Conservation (phyloP, 2,797 vertebrate genomes). For the Lepus townsendii region DNA sequence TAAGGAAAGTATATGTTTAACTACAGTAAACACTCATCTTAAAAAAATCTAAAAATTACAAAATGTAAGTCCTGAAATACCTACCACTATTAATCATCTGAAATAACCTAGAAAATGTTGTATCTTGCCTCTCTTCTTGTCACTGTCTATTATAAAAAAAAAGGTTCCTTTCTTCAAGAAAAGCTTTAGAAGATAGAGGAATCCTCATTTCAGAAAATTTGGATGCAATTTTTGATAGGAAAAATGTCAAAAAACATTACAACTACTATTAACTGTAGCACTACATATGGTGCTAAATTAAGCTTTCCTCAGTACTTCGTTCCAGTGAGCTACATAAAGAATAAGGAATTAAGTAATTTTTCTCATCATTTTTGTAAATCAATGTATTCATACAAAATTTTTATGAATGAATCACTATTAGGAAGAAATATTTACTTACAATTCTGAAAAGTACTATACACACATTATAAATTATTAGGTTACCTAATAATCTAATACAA, state of each 20-base stretch:
- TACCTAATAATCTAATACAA: conserved; percentile 27
- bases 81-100: background rate
- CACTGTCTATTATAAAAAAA: background rate
- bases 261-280: background rate
- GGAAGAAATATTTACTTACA: conserved; percentile 44
- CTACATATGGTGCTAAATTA: background rate
- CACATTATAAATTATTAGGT: conserved; percentile 20
- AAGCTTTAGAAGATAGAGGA: conserved; percentile 18
- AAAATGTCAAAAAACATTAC: background rate
- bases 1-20: background rate
- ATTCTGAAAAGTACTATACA: conserved; percentile 18
- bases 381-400: conserved; percentile 29
- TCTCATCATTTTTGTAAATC: background rate
- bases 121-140: background rate
- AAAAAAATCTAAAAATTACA: conserved; percentile 19
- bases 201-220: conserved; percentile 16
- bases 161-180: background rate
- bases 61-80: conserved; percentile 26
- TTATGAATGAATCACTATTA: conserved; percentile 1
- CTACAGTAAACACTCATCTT: background rate
- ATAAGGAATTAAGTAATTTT: background rate
- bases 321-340: background rate
- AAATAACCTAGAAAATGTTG: background rate
- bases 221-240: background rate
- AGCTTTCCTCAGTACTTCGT: background rate